A percentile compares a stretch with the other conserved stretches of the same genome.
phyloP scores from a whole-genome alignment of 2,888 invertebrate genomes.

The Catocala sponsa region DNA sequence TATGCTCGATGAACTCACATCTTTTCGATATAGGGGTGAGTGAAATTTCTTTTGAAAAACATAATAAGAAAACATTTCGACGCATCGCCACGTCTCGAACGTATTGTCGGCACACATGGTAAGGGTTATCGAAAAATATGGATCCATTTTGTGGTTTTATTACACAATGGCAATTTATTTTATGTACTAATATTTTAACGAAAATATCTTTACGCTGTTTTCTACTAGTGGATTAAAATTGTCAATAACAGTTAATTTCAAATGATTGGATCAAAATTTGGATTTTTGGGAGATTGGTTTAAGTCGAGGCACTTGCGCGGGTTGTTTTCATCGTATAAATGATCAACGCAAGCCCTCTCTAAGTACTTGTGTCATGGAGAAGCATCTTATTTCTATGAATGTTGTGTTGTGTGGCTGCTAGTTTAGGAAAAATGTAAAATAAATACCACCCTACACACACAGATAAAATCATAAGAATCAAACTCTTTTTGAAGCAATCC shows the following conservation, averaged over 20 bases:
- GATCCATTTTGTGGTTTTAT: slow-evolving; percentile 35
- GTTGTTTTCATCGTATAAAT: no score
- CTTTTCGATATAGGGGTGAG: slow-evolving; percentile 51
- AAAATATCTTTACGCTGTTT: slow-evolving; percentile 17
- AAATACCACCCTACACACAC: no score
- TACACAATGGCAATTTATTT: slow-evolving; percentile 36
- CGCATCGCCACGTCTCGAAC: slow-evolving; percentile 39
- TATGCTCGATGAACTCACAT: slow-evolving; percentile 53
- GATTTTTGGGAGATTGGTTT: no score
- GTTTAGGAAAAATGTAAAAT: no score
- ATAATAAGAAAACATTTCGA: slow-evolving; percentile 45
- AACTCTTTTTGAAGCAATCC: no score
- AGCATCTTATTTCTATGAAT: no score
- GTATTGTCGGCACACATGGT: slow-evolving; percentile 39
- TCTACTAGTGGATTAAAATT: slow-evolving; percentile 9
- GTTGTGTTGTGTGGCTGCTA: no score
- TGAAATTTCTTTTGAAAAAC: slow-evolving; percentile 48
- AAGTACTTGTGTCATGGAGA: no score
- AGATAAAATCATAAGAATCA: no score
- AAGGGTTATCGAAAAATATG: slow-evolving; percentile 34
- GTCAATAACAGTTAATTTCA: background rate
- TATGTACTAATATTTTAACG: slow-evolving; percentile 19
- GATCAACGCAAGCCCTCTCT: no score
- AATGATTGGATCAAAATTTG: background rate
- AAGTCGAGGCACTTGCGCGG: no score